phyloP scores from a whole-genome alignment of 2,888 invertebrate species.

The Chirona hameri region DNA sequence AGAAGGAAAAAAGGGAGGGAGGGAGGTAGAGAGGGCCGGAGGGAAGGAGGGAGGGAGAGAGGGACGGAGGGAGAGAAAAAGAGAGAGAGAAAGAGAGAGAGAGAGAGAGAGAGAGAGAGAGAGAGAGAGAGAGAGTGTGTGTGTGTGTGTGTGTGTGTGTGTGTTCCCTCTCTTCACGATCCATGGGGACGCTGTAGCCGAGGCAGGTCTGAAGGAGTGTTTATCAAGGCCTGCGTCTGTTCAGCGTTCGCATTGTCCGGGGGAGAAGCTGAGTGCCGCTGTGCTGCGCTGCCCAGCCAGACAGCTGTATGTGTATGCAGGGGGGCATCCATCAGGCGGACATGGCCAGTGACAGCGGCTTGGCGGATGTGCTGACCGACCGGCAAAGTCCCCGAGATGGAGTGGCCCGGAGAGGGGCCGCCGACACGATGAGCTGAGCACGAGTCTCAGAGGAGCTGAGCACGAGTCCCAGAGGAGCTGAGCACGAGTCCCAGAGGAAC shows the following conservation, averaged over 20 bases:
- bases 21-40: too few species aligned
- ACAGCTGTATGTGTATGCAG: neutral
- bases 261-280: too few species aligned
- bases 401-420: neutral
- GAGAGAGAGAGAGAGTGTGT: neutral
- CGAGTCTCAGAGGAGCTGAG: too few species aligned
- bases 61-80: too few species aligned
- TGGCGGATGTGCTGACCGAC: neutral
- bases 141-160: neutral
- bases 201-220: neutral
- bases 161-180: too few species aligned
- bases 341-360: neutral
- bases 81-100: neutral
- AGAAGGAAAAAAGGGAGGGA: too few species aligned
- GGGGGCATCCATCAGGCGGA: neutral
- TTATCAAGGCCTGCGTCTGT: neutral
- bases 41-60: too few species aligned
- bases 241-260: neutral
- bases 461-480: too few species aligned
- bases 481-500: too few species aligned
- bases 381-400: neutral
- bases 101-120: neutral
- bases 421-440: too few species aligned
- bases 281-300: neutral
- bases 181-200: too few species aligned